These are phyloP conservation scores for Sceloporus undulatus DNA, from an alignment of 2,113 vertebrate species.

Conservation along the genomic window DNA sequence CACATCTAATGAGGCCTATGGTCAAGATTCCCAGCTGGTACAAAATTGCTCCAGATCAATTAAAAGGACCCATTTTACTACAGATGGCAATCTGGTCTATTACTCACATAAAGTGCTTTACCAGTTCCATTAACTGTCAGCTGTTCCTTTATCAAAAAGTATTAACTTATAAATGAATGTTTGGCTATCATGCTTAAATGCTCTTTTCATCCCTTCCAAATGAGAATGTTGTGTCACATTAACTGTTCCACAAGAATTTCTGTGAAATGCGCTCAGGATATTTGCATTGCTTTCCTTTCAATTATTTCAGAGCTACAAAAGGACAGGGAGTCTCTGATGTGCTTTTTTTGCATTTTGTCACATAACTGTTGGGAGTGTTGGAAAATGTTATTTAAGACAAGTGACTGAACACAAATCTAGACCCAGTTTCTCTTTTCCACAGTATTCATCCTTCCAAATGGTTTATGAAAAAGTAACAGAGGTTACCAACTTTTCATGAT, in stretches of 20 bases:
- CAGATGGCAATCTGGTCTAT: background rate
- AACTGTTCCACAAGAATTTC: fast-evolving
- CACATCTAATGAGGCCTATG: constrained; percentile 5
- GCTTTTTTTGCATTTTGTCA: background rate
- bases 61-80: background rate
- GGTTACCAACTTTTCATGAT: too few species aligned
- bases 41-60: background rate
- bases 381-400: background rate
- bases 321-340: fast-evolving
- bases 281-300: background rate
- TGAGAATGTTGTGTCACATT: fast-evolving
- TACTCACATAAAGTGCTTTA: background rate
- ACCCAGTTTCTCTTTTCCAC: fast-evolving
- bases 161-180: background rate
- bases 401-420: background rate
- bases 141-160: constrained; percentile 15
- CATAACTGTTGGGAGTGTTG: fast-evolving
- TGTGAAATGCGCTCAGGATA: background rate
- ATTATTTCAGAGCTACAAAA: constrained; percentile 3
- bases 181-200: background rate
- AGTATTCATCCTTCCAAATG: background rate
- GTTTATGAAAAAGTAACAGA: background rate
- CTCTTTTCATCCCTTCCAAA: background rate
- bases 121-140: constrained; percentile 3
- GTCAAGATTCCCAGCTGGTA: background rate